phyloP scores from a whole-genome alignment of 2,797 vertebrate genomes.

The Choloepus didactylus region DNA sequence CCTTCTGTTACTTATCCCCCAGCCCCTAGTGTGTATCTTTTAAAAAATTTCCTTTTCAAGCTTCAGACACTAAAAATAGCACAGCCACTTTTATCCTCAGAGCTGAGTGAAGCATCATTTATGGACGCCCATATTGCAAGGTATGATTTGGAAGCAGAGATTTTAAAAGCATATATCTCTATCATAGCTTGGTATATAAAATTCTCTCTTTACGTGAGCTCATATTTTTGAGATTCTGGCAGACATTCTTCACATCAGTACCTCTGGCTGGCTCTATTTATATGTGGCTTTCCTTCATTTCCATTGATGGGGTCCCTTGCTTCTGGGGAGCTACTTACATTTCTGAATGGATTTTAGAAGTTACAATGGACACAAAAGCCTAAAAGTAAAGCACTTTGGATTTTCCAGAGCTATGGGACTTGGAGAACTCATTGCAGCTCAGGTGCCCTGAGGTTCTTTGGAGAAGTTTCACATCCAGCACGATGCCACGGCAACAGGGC shows the following conservation, averaged over 20 bases:
- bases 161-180: background rate
- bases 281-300: background rate
- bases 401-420: background rate
- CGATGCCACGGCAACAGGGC: background rate
- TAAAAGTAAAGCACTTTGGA: background rate
- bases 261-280: background rate
- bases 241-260: background rate
- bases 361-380: background rate
- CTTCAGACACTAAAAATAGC: slow-evolving; percentile 24
- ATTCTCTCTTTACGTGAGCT: slow-evolving; percentile 31
- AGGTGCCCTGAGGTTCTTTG: background rate
- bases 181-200: background rate
- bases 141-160: background rate
- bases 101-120: background rate
- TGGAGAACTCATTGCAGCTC: background rate
- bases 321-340: background rate
- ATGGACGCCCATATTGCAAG: background rate
- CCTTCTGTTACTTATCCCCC: background rate
- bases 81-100: background rate
- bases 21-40: background rate
- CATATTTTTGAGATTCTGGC: slow-evolving; percentile 7
- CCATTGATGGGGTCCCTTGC: background rate
- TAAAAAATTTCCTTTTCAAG: background rate
- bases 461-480: background rate
- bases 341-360: slow-evolving; percentile 12